Evolutionary conservation across 1,140 invertebrate genomes (phyloP), one percentile per base, ranked within the genome.

Genomic region (Trachymyrmex cornetzi): DNA sequence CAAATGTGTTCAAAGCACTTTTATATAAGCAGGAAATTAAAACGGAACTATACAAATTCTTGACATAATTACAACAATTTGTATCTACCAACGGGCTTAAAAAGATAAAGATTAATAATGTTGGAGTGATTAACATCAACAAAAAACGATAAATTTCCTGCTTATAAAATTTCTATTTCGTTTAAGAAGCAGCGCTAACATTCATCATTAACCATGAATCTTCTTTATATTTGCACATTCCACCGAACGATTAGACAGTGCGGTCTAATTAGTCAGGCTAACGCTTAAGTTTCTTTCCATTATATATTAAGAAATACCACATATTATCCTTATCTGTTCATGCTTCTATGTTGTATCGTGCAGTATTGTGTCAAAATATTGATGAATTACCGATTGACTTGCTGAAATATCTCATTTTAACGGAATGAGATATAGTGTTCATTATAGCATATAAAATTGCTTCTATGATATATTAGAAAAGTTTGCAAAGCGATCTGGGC

Each of bases 401-500:
- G 50, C 79, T 72, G 22, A 75, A 71, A 61, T 61, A 71, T 74
- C 34, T 74, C 67, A 7, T 38, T 69, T 30, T 22, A 24, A 44
- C 6, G 2, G 11, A 34, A 61, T 5, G 55, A 61, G 69, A 12
- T 61, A 61, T 57, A 74, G 80, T 75, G 69, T 74, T 84, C 69
- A 75, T 84, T 75, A 38, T 61, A 75, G 24, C 80, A 61, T 74
- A 84, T 61, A 48, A 84, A 81, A 22, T 71, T 74, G 80, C 80
- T 84, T 84, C 55, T 75, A 84, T 27, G n/a, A 84, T 74, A 53
- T 34, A 77, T 44, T 55, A 61, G 14, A 74, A 61, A 84, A 27
- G 55, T 84, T 84, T 84, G 80, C 55, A 84, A 84, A 84, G 80
- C 69, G 27, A 84, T 82, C 80, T 84, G 80, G 80, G 80, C 67